Evolutionary conservation across 2,113 vertebrate genomes (phyloP), one percentile per base, ranked within the genome.

Genomic region (Calyptomena viridis): DNA sequence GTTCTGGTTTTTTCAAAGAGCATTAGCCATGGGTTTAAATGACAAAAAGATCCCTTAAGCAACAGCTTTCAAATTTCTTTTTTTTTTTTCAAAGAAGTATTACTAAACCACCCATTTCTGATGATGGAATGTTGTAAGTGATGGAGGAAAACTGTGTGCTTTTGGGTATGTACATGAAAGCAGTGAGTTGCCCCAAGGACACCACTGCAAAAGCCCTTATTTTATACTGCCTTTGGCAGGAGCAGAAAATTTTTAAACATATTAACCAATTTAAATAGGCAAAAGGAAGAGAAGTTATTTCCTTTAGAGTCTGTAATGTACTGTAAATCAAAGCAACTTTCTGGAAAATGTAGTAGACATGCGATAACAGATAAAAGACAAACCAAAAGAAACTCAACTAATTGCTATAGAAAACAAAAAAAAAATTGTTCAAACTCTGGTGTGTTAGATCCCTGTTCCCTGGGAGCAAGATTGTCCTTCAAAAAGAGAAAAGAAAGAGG

Each of bases 321-420:
- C 76, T 68, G 44, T 49, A 90, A 93, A 94, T 93, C 91, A 90
- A 86, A 96, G 42, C 68, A 77, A 67, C 35, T 84, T 88, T 72
- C 83, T 76, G 66, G 60, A 84, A 92, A 94, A 90, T 11, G 8
- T 15, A 92, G 52, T 30, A 86, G 83, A 67, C 58, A 15, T 69
- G 23, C 7, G 14, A 66, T 87, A 93, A 79, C 21, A 84, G 66
- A 92, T 89, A 49, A 89, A 95, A 93, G 64, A 67, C 44, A 78
- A 92, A 80, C 31, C 30, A 71, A 66, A 85, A 88, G 53, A 58
- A 93, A 74, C 25, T 71, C 49, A 83, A 33, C 58, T 91, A 66
- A 89, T 91, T 95, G 67, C 77, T 64, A 27, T 1, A 84, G 73
- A 73, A 83, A 88, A 73, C 22, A 78, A 82, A 47, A 47, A 40